phyloP scores from a whole-genome alignment of 1,140 invertebrate genomes.

The Globodera rostochiensis region DNA sequence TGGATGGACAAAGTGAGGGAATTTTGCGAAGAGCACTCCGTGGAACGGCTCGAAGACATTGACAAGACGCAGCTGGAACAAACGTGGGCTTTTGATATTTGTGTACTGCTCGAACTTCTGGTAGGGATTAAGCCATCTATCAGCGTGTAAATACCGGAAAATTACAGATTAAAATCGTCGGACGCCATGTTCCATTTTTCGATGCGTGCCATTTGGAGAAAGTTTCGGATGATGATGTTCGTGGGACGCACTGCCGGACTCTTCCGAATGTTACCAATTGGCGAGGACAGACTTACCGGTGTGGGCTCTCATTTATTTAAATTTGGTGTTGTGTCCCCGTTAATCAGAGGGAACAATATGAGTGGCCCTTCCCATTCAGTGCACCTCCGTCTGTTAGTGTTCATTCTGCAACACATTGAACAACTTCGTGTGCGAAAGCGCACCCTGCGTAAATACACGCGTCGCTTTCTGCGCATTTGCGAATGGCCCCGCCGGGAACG shows the following conservation, averaged over 20 bases:
- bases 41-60: conserved; percentile 15
- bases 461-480: conserved; percentile 5
- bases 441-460: conserved; percentile 23
- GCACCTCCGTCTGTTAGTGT: conserved; percentile 20
- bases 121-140: background rate
- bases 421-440: conserved; percentile 9
- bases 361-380: background rate
- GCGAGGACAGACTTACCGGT: conserved; percentile 9
- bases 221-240: conserved; percentile 3
- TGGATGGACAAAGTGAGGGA: conserved; percentile 13
- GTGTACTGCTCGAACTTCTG: too few species aligned
- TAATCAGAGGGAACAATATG: too few species aligned
- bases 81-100: conserved; percentile 2
- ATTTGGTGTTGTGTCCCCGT: too few species aligned
- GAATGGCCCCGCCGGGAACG: conserved; percentile 20
- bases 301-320: background rate
- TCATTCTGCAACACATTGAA: conserved; percentile 14
- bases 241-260: conserved; percentile 17
- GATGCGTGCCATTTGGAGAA: background rate
- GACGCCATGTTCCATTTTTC: background rate
- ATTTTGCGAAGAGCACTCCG: conserved; percentile 5
- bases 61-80: conserved; percentile 17
- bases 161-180: conserved; percentile 8
- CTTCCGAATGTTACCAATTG: conserved; percentile 27
- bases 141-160: background rate